Base-by-base conservation (phyloP, 2,888 invertebrate species). In the Leptinotarsa peninsularis region DNA sequence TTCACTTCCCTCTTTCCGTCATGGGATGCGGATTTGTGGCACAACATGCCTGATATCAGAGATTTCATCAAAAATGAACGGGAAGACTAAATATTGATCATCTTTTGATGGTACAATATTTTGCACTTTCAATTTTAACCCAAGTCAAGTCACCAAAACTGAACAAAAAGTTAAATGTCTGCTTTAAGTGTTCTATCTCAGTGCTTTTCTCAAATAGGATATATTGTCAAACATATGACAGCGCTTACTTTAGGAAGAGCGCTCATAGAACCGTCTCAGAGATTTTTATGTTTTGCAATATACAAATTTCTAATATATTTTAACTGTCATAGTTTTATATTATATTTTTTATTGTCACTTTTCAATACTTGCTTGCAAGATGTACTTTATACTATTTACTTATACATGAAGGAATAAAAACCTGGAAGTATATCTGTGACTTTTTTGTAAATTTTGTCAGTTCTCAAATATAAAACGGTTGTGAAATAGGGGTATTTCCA, bases 1-100 rank as follows among this genome's bases (percentile, higher is more conserved):
- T 96, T 96, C 89, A 94, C 91, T 83, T 91, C 92, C 33, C 89
- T 94, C 82, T 97, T 97, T 90, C 92, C 93, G 1, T 86, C 88
- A 2, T 97, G 97, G 96, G 91, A 94, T 80, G 86, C 89, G 1
- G 89, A 90, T 33, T 89, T 92, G 87, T 94, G 94, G 94, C 90
- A 91, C 27, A 81, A 83, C 68, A 70, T 81, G 15, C 77, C 81
- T 4, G 79, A 81, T 75, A 23, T 79, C 56, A 76, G 81, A 67
- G 72, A 75, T 58, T 74, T 75, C 56, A 77, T 81, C 21, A 75
- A 75, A 52, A 81, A 81, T 67, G 77, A 78, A 58, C 58, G 15
- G 58, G 70, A 27, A 77, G 79, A 79, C 76, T 79, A 74, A 77
- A 76, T n/a, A n/a, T 63, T 43, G 58, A 58, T 23, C 21, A 63